These are phyloP conservation scores for Trachelus iudaicus DNA, from an alignment of 2,888 invertebrate species.

Conservation along the genomic window DNA sequence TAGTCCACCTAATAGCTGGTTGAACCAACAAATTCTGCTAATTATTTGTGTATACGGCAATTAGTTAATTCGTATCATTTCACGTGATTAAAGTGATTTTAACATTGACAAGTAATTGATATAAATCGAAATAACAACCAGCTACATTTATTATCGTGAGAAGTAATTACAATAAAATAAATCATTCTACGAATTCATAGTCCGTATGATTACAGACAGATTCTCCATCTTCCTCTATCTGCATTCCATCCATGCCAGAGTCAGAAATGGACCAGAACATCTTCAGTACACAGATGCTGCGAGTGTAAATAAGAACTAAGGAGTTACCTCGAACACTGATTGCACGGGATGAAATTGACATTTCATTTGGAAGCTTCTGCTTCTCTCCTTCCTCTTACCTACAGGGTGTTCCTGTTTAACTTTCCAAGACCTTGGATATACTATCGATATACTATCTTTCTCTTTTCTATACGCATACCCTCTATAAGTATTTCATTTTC, in stretches of 20 bases:
- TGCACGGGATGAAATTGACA: constrained; percentile 39
- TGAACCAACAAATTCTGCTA: not conserved
- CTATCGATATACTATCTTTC: not conserved
- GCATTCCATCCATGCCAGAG: not conserved
- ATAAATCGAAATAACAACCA: not conserved
- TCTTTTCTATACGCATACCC: not conserved
- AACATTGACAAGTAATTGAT: not conserved
- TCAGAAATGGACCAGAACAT: not conserved
- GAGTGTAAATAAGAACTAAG: not conserved
- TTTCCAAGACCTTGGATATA: not conserved
- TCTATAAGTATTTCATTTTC: too few species aligned
- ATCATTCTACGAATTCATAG: not conserved
- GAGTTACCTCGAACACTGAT: constrained; percentile 23
- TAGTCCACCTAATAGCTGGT: not conserved
- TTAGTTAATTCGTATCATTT: not conserved
- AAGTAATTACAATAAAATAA: not conserved
- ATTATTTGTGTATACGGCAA: not conserved
- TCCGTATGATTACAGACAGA: not conserved
- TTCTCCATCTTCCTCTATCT: too few species aligned
- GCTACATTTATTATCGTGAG: not conserved
- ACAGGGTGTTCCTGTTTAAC: not conserved
- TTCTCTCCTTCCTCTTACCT: constrained; percentile 9
- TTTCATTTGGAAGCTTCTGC: constrained; percentile 41
- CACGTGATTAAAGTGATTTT: not conserved
- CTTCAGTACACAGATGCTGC: not conserved